Conservation (phyloP, 1,140 invertebrate species). For the Megalopta genalis region DNA sequence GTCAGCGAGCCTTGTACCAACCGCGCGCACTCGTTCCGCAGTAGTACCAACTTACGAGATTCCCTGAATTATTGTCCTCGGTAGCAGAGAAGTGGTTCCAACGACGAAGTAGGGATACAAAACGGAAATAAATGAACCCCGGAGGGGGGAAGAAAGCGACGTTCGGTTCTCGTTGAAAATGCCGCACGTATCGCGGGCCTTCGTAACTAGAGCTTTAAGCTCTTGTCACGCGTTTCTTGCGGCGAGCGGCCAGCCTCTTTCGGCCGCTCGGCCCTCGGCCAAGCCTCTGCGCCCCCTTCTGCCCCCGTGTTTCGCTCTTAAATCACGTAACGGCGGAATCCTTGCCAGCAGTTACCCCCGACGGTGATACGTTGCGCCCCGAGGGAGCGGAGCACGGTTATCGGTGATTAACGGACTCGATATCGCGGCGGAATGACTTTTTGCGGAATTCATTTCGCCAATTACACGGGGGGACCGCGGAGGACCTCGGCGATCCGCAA, state of each 20-base stretch:
- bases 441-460: conserved; percentile 13
- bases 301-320: conserved; percentile 26
- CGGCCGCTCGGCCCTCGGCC: conserved; percentile 10
- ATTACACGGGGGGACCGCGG: neutral
- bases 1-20: too few relatives aligned
- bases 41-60: too few relatives aligned
- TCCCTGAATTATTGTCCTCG: too few relatives aligned
- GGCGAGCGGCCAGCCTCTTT: neutral
- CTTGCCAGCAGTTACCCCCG: conserved; percentile 23
- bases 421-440: conserved; percentile 10
- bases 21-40: too few relatives aligned
- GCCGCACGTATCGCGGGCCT: conserved; percentile 20
- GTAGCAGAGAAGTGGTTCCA: too few relatives aligned
- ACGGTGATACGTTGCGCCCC: neutral
- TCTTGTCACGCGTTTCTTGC: conserved; percentile 24
- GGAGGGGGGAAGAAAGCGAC: neutral
- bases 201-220: conserved; percentile 26
- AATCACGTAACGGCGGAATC: conserved; percentile 33
- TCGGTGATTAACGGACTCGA: conserved; percentile 30
- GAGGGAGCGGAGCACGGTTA: neutral
- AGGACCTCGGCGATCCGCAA: too few relatives aligned
- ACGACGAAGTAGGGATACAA: too few relatives aligned
- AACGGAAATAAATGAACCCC: neutral
- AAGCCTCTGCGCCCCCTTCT: neutral
- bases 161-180: conserved; percentile 11